Evolutionary conservation across 1,140 invertebrate genomes (phyloP).

Genomic region (Dreissena polymorpha): DNA sequence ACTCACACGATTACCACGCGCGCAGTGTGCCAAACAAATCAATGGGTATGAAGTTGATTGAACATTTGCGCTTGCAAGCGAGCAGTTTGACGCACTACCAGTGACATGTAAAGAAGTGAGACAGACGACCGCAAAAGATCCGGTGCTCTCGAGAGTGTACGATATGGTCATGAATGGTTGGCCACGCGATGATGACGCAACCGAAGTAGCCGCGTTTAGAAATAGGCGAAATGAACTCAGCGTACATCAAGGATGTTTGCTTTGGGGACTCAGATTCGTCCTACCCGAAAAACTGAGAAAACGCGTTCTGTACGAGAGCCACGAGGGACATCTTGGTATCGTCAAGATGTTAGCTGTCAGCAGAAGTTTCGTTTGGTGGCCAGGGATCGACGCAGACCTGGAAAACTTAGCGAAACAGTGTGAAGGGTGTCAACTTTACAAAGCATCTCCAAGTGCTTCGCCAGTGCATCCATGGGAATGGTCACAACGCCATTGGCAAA

Average conservation of each 20-base stretch:
- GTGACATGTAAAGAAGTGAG: too few relatives aligned
- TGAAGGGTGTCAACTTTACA: slow-evolving; percentile 71
- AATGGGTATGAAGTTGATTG: too few relatives aligned
- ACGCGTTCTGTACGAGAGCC: slow-evolving; percentile 77
- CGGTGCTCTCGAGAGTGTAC: too few relatives aligned
- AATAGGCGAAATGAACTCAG: slow-evolving; percentile 42
- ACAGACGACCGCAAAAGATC: too few relatives aligned
- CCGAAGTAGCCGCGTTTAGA: too few relatives aligned
- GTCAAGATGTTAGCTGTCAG: slow-evolving; percentile 81
- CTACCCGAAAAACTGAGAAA: slow-evolving; percentile 77
- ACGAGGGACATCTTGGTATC: slow-evolving; percentile 81
- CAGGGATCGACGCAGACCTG: slow-evolving; percentile 80
- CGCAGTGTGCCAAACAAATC: too few relatives aligned
- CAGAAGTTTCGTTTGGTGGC: slow-evolving; percentile 81
- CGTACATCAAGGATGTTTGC: slow-evolving; percentile 55
- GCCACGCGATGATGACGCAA: too few relatives aligned
- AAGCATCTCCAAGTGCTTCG: slow-evolving; percentile 33
- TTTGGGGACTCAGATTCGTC: slow-evolving; percentile 58
- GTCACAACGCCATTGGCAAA: slow-evolving; percentile 39
- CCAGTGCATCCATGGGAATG: slow-evolving; percentile 55
- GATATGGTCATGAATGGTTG: too few relatives aligned
- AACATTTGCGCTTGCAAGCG: too few relatives aligned
- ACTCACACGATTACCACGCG: too few relatives aligned
- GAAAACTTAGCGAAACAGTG: too few relatives aligned
- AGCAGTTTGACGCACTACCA: too few relatives aligned